Evolutionary conservation across 2,797 vertebrate species (phyloP).

Genomic region (Helarctos malayanus): DNA sequence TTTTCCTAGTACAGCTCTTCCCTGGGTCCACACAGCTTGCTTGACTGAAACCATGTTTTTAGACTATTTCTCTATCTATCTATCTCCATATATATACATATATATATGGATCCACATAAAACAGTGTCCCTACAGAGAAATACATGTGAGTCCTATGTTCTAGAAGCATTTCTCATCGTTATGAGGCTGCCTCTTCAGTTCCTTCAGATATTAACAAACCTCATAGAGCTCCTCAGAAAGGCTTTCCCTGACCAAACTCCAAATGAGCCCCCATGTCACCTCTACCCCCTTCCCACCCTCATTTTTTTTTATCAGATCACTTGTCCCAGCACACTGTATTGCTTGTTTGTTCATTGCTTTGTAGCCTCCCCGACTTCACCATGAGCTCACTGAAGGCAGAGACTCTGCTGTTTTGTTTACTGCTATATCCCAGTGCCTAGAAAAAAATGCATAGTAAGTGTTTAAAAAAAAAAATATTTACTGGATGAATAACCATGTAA

Average conservation of each 20-base stretch:
- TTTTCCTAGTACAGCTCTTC: slow-evolving; percentile 10
- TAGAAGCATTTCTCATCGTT: neutral
- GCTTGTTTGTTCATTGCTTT: neutral
- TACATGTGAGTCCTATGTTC: neutral
- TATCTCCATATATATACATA: neutral
- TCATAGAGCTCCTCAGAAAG: neutral
- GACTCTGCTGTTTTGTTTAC: neutral
- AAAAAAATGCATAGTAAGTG: neutral
- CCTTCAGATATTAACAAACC: neutral
- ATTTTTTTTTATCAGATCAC: neutral
- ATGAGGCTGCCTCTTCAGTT: neutral
- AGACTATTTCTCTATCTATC: neutral
- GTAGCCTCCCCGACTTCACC: neutral
- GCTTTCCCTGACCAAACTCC: neutral
- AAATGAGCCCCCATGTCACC: neutral
- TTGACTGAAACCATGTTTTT: slow-evolving; percentile 32
- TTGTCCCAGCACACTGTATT: neutral
- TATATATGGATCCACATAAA: neutral
- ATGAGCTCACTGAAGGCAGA: neutral
- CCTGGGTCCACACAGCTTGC: neutral
- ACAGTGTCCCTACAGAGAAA: neutral
- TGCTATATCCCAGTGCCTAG: neutral
- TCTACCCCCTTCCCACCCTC: neutral
- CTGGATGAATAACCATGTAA: neutral
- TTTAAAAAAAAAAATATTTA: slow-evolving; percentile 44